These are phyloP conservation scores for Octopus bimaculoides DNA, from an alignment of 1,140 invertebrate genomes.

Conservation along the genomic window DNA sequence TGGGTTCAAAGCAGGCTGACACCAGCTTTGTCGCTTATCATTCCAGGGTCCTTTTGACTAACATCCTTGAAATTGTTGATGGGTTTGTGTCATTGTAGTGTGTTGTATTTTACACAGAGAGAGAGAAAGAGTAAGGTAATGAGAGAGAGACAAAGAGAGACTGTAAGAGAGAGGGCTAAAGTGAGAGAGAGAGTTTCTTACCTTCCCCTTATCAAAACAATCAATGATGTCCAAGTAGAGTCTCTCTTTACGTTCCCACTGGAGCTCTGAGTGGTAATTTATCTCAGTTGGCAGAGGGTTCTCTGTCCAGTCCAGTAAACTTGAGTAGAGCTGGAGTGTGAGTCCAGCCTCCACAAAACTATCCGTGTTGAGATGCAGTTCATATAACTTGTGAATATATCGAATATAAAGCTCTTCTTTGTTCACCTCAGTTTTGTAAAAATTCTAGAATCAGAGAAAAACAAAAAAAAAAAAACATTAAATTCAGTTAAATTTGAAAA, in stretches of 20 bases:
- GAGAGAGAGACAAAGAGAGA: no score
- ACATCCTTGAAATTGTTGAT: no score
- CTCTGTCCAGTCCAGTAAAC: slow-evolving; percentile 47
- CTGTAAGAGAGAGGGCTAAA: no score
- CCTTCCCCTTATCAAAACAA: slow-evolving; percentile 53
- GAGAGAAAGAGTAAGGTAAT: no score
- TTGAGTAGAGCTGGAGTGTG: slow-evolving; percentile 59
- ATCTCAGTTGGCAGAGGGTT: slow-evolving; percentile 33
- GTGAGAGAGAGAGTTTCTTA: slow-evolving; percentile 18
- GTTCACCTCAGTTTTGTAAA: slow-evolving; percentile 51
- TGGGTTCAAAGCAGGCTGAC: no score
- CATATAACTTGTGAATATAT: slow-evolving; percentile 52
- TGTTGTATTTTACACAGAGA: no score
- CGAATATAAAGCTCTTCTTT: slow-evolving; percentile 52
- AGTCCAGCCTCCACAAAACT: slow-evolving; percentile 53
- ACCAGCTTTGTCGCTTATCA: no score
- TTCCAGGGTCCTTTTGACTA: no score
- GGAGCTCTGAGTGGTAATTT: slow-evolving; percentile 66
- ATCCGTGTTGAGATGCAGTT: slow-evolving; percentile 44
- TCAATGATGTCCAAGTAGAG: slow-evolving; percentile 46
- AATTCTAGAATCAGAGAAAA: slow-evolving; percentile 66
- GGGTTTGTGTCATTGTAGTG: no score
- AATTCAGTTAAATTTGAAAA: not conserved
- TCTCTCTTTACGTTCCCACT: slow-evolving; percentile 47
- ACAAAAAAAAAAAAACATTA: slow-evolving; percentile 6